Conservation (phyloP, 2,888 invertebrate genomes). For the Biston stratarius region DNA sequence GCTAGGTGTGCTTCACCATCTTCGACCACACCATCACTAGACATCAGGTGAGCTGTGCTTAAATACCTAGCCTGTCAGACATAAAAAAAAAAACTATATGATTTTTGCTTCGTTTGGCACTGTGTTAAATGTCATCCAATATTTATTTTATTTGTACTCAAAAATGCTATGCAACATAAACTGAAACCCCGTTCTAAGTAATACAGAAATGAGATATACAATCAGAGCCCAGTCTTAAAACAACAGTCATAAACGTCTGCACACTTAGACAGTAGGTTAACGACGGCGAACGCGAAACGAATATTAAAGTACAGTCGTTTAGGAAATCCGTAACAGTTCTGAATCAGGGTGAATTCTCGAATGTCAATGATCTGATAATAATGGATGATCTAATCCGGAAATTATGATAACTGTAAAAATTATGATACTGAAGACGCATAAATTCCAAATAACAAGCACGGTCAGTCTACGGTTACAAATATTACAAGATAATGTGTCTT, state of each 20-base stretch:
- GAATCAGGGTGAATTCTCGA: slow-evolving; percentile 27
- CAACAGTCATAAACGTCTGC: slow-evolving; percentile 24
- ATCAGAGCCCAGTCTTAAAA: slow-evolving; percentile 27
- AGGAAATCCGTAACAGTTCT: slow-evolving; percentile 38
- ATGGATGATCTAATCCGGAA: slow-evolving; percentile 18
- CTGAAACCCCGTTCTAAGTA: background rate
- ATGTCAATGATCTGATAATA: slow-evolving; percentile 34
- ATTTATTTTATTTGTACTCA: too few species aligned
- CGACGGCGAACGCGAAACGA: slow-evolving; percentile 32
- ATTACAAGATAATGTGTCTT: too few species aligned
- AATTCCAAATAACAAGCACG: background rate
- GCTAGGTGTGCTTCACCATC: too few species aligned
- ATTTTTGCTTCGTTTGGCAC: too few species aligned
- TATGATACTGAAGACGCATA: slow-evolving; percentile 13
- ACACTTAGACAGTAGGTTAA: slow-evolving; percentile 34
- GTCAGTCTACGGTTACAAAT: too few species aligned
- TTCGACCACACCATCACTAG: too few species aligned
- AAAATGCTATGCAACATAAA: background rate
- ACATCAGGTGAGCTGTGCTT: too few species aligned
- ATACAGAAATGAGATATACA: slow-evolving; percentile 17
- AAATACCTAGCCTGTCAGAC: too few species aligned
- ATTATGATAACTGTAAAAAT: slow-evolving; percentile 10
- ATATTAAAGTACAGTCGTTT: slow-evolving; percentile 37
- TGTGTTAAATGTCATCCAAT: too few species aligned
- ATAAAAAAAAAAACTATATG: too few species aligned